Evolutionary conservation across 2,888 invertebrate species (phyloP), one percentile per base, ranked within the genome.

Genomic region (Eudemis profundana): DNA sequence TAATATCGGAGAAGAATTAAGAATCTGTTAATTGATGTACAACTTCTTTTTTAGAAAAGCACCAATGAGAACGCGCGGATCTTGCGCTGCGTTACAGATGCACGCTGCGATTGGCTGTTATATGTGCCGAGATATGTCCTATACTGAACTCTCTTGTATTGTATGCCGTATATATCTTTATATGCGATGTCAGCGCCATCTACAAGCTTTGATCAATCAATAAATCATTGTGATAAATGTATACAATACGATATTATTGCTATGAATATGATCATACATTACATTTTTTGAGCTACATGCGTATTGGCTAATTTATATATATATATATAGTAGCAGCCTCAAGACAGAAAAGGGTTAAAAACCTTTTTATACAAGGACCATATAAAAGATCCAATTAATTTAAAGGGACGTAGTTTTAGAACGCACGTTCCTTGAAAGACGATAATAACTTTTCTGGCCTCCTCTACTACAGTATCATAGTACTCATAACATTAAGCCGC

Each of bases 221-320:
- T 23, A 8, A 56, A 56, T 4, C 42, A 12, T 27, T 56, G 36
- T 33, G 29, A 57, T 65, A 23, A 57, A 44, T 50, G 29, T 57
- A 60, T 60, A 15, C 46, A 59, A 60, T 65, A 53, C 64, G n/a
- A 33, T 64, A 64, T 65, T 65, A 65, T 65, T 60, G 65, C 59
- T 65, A 60, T 65, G 38, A 59, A 65, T 60, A 60, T 46, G 36
- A 51, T 19, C 38, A 50, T 44, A 44, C 36, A 33, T 46, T 38
- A 65, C 59, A 57, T 27, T 17, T 53, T 65, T 59, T 54, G 59
- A 47, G 46, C 65, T 65, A 65, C 65, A 53, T 27, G 47, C 47
- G 65, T 46, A 64, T 29, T 40, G 51, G 53, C n/a, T 57, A 44
- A 51, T 44, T 61, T 54, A 17, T 54, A 61, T 42, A 23, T 42